Evolutionary conservation across 2,888 invertebrate species (phyloP), one percentile per base, ranked within the genome.

Genomic region (Hetaerina titia): DNA sequence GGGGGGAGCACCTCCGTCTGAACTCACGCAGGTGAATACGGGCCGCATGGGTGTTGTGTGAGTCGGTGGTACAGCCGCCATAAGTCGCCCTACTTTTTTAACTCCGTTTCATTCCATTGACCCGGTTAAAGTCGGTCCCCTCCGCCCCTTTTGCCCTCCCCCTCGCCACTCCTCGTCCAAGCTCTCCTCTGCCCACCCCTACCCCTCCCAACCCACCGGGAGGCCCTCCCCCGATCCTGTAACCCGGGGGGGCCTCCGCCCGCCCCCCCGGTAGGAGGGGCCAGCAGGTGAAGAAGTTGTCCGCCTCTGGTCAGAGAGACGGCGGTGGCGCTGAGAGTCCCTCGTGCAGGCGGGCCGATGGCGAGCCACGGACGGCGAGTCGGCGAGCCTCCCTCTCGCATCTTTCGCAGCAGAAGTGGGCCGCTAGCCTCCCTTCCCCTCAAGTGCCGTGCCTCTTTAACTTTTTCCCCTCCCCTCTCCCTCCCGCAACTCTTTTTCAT

Each of bases 101-200:
- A 90, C 90, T 90, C 90, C 90, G 90, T 90, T 90, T 90, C 90
- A 90, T 90, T 90, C 90, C 90, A 90, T 90, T 90, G 90, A 90
- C 90, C 90, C 90, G 90, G 63, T 64, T 90, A 64, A 90, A 89
- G 64, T 45, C 90, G 90, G 90, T 45, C 88, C 56, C 88, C 2
- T 9, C 45, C 88, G 0, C 45, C 22, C 56, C 19, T 17, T 88
- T 15, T 6, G 45, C 22, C 9, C 88, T 45, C 45, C 45, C 8
- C 88, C 45, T 17, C 87, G 13, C 45, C 69, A 6, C n/a, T 69
- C 13, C 69, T 11, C 15, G 19, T 13, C 69, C 69, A 22, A 19
- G 19, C 6, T 69, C 69, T 64, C 64, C 15, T 64, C 2, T 45
- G 45, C 45, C 45, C 45, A 45, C 22, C 2, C 45, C 45, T 45